These are phyloP conservation scores for Yponomeuta malinellus DNA, from an alignment of 2,888 invertebrate genomes.

Conservation along the genomic window DNA sequence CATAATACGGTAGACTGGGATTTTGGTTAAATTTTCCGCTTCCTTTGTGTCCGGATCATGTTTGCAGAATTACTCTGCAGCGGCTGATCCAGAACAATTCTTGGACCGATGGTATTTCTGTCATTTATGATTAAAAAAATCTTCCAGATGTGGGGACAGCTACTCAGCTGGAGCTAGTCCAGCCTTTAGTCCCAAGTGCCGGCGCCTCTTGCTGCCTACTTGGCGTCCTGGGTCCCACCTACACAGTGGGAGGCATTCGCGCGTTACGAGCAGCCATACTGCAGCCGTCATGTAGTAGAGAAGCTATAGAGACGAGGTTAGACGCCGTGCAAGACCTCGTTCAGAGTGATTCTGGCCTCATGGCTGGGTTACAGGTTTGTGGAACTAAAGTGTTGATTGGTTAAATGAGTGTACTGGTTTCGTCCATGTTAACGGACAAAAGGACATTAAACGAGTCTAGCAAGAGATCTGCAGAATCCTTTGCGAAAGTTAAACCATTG, in stretches of 20 bases:
- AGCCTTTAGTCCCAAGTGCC: conserved; percentile 65
- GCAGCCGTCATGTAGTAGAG: conserved; percentile 83
- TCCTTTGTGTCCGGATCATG: no score
- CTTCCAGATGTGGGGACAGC: conserved; percentile 84
- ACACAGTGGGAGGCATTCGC: conserved; percentile 80
- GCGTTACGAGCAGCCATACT: conserved; percentile 87
- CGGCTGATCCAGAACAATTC: no score
- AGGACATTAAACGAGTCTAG: not conserved
- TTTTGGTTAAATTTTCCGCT: no score
- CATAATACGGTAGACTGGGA: no score
- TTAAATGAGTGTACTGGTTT: not conserved
- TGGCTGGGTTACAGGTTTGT: conserved; percentile 76
- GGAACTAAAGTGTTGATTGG: not conserved
- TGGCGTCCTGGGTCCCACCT: conserved; percentile 61
- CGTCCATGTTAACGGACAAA: not conserved
- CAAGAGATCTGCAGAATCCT: not conserved
- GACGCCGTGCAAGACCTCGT: conserved; percentile 86
- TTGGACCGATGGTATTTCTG: no score
- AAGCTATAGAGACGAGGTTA: conserved; percentile 80
- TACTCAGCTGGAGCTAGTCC: conserved; percentile 83
- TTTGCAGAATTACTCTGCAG: not conserved
- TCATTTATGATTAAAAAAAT: no score
- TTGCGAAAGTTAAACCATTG: no score
- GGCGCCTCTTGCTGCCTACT: conserved; percentile 62
- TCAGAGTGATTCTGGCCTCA: conserved; percentile 78